phyloP scores from a whole-genome alignment of 2,797 vertebrate genomes.

The Acipenser transmontanus region DNA sequence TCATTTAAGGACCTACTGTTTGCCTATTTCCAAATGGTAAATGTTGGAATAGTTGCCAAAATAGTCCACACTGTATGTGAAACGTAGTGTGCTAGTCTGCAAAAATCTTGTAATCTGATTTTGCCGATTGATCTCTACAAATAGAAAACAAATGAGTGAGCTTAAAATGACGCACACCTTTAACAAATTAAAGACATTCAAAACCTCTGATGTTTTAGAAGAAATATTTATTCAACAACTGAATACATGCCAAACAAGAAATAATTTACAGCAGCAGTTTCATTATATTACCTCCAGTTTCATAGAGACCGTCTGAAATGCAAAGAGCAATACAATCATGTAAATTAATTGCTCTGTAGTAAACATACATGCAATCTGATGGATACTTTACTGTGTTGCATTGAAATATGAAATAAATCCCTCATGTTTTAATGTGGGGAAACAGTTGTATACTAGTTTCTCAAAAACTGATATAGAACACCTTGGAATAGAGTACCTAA shows the following conservation, averaged over 20 bases:
- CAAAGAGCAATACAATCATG: slow-evolving; percentile 56
- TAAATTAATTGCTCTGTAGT: slow-evolving; percentile 26
- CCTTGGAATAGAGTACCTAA: slow-evolving; percentile 57
- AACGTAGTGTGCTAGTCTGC: too few species aligned
- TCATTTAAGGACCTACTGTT: too few species aligned
- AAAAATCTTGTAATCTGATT: too few species aligned
- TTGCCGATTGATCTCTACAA: too few species aligned
- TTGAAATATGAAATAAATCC: slow-evolving; percentile 57
- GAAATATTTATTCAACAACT: slow-evolving; percentile 76
- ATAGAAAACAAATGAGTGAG: neutral
- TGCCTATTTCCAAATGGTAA: too few species aligned
- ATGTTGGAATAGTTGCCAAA: too few species aligned
- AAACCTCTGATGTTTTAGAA: slow-evolving; percentile 62
- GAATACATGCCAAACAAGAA: slow-evolving; percentile 86
- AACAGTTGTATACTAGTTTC: slow-evolving; percentile 42
- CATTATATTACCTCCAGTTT: slow-evolving; percentile 72
- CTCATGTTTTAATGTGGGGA: slow-evolving; percentile 33
- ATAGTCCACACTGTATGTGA: too few species aligned
- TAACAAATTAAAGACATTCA: slow-evolving; percentile 33
- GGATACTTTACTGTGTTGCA: slow-evolving; percentile 33
- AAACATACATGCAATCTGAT: slow-evolving; percentile 27
- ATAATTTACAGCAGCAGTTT: slow-evolving; percentile 89
- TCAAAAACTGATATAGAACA: slow-evolving; percentile 42
- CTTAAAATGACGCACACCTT: neutral
- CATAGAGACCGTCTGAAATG: slow-evolving; percentile 63